Evolutionary conservation across 2,888 invertebrate genomes (phyloP), one percentile per base, ranked within the genome.

Genomic region (Diabrotica balteata): DNA sequence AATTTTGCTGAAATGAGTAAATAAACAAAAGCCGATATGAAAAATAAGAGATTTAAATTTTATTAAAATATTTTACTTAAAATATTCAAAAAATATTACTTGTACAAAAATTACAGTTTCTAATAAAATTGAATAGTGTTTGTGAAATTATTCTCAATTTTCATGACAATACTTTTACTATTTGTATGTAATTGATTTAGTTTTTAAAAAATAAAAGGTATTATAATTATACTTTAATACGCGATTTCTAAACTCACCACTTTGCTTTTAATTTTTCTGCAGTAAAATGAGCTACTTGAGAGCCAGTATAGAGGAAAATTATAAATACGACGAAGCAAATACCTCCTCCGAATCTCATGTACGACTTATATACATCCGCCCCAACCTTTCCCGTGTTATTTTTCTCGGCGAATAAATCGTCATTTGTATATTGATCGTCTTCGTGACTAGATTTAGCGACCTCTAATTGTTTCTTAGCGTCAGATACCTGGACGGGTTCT

Each of bases 291-390:
- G 66, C 68, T 9, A 67, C 60, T 67, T 82, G 80, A 0, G 78
- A 68, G 7, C 68, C 43, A 6, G 76, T 66, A 59, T 74, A 79
- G 4, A 78, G 6, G n/a, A 75, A 22, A 22, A 79, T 50, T 11
- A 80, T 68, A 1, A 74, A 22, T 7, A 72, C 59, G 43, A 77
- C 64, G 10, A 78, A 57, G 4, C 73, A 53, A 10, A 74, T 63
- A 46, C 80, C 79, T 22, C 80, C 80, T 52, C 78, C 79, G 57
- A 71, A 76, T 55, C 66, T 67, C 44, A 77, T 72, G 67, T 81
- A 82, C 54, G 73, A 75, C 54, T 70, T 74, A 51, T 80, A 82
- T n/a, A 78, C 73, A 5, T 55, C 52, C 17, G 73, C 70, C 7
- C 73, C 72, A 0, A 81, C 79, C 59, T 71, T 72, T 44, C 81